Evolutionary conservation across 2,797 vertebrate genomes (phyloP).

Genomic region (Acanthopagrus latus): DNA sequence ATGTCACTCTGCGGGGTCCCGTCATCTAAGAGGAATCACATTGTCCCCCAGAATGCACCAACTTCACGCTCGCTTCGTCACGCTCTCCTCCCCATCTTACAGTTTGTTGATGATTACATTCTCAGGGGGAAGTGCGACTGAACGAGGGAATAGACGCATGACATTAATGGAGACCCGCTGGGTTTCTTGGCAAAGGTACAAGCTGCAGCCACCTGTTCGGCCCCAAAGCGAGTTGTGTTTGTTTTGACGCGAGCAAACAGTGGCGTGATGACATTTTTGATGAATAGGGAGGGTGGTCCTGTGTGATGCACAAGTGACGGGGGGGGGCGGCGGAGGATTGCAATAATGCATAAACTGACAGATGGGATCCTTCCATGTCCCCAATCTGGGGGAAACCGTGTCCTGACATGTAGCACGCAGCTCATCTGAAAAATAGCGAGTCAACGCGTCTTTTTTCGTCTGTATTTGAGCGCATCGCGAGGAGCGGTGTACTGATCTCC

Average conservation of each 20-base stretch:
- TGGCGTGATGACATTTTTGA: conserved; percentile 52
- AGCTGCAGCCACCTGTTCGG: conserved; percentile 58
- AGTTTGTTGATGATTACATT: conserved; percentile 20
- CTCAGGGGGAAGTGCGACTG: conserved; percentile 2
- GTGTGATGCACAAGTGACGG: conserved; percentile 38
- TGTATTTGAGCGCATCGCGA: conserved; percentile 26
- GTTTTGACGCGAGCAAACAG: conserved; percentile 62
- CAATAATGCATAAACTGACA: conserved; percentile 76
- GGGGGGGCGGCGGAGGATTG: conserved; percentile 21
- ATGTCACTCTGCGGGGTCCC: conserved; percentile 75
- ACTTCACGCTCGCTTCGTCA: conserved; percentile 15
- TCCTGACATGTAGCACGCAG: conserved; percentile 33
- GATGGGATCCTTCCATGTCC: conserved; percentile 70
- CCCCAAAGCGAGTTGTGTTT: conserved; percentile 47
- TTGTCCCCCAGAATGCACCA: conserved; percentile 44
- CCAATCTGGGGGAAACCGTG: conserved; percentile 49
- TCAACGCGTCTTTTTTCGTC: conserved; percentile 36
- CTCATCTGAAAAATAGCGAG: conserved; percentile 53
- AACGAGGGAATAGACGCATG: conserved; percentile 35
- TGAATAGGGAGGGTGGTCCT: conserved; percentile 51
- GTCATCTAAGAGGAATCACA: conserved; percentile 63
- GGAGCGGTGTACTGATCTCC: conserved; percentile 39
- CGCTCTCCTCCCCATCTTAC: not conserved
- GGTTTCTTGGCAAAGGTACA: conserved; percentile 31
- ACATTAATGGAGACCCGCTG: conserved; percentile 34